Conservation (phyloP, 1,140 invertebrate genomes). For the Hestina assimilis region DNA sequence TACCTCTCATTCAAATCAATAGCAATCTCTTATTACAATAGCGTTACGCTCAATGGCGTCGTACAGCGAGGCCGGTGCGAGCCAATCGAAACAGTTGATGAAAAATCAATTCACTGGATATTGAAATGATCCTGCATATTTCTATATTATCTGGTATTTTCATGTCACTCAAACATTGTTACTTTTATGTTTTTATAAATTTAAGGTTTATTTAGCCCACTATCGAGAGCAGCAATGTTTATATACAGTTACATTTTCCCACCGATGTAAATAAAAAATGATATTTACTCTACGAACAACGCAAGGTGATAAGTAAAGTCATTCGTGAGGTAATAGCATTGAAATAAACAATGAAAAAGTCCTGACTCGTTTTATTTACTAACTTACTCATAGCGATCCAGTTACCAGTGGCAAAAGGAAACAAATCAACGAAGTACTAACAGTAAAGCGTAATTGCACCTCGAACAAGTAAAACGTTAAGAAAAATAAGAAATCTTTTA, state of each 20-base stretch:
- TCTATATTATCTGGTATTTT: too few species aligned
- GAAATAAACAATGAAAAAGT: not conserved
- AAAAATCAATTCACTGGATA: not conserved
- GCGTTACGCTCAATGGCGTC: not conserved
- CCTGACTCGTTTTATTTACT: not conserved
- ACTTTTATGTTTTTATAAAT: too few species aligned
- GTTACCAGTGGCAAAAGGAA: not conserved
- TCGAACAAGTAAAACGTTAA: slow-evolving; percentile 1
- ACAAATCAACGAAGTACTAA: not conserved
- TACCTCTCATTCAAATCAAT: not conserved
- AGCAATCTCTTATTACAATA: not conserved
- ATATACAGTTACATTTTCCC: not conserved
- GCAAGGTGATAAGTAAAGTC: not conserved
- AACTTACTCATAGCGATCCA: not conserved
- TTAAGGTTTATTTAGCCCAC: too few species aligned
- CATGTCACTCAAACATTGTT: too few species aligned
- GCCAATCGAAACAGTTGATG: not conserved
- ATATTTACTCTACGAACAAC: too few species aligned
- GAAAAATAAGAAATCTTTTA: slow-evolving; percentile 1
- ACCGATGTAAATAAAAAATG: too few species aligned
- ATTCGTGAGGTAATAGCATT: not conserved
- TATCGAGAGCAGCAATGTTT: not conserved
- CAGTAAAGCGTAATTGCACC: not conserved
- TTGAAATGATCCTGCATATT: too few species aligned
- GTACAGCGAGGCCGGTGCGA: not conserved